phyloP scores from a whole-genome alignment of 2,797 vertebrate genomes.

The Xerus rutilus region DNA sequence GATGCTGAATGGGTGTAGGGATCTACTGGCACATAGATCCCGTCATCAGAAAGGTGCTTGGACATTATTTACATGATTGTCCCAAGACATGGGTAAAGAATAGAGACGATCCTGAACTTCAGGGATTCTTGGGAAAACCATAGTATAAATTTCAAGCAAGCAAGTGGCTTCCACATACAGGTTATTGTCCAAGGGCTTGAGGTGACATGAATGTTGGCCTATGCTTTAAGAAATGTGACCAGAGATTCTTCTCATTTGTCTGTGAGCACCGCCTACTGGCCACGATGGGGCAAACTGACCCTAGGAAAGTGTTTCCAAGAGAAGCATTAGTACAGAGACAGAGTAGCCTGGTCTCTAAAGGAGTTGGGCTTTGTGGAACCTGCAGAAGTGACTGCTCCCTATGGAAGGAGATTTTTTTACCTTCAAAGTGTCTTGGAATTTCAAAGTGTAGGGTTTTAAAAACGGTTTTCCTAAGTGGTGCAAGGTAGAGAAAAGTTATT shows the following conservation, averaged over 20 bases:
- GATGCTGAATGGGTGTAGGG: neutral
- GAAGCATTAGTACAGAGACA: neutral
- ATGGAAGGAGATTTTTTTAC: neutral
- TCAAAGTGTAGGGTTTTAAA: neutral
- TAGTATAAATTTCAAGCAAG: neutral
- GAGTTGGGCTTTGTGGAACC: neutral
- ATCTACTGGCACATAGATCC: neutral
- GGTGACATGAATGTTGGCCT: neutral
- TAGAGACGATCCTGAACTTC: neutral
- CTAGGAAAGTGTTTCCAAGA: neutral
- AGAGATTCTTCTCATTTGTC: conserved; percentile 43
- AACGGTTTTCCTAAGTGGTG: neutral
- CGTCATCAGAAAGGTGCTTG: neutral
- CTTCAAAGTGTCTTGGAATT: neutral
- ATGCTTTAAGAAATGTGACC: neutral
- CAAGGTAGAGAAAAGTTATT: neutral
- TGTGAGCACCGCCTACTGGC: conserved; percentile 63
- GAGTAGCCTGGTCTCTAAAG: neutral
- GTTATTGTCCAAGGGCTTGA: neutral
- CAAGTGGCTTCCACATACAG: neutral
- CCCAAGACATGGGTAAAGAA: neutral
- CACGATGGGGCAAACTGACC: neutral
- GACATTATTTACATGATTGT: neutral
- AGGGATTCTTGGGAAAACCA: neutral
- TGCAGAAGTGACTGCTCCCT: neutral